These are phyloP conservation scores for Seira ritae DNA, from an alignment of 2,888 invertebrate genomes.

Conservation along the genomic window DNA sequence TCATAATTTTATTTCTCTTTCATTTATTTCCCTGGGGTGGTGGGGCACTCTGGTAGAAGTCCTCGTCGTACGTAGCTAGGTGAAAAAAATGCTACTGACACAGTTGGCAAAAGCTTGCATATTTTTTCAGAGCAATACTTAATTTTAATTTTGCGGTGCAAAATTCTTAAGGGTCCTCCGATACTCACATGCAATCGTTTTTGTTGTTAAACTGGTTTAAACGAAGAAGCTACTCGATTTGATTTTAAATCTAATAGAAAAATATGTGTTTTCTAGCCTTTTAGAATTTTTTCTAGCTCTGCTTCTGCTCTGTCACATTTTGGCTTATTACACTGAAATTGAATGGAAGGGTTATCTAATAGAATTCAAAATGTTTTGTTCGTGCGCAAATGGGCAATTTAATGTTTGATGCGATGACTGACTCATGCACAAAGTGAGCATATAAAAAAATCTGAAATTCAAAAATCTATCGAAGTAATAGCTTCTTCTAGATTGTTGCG, in stretches of 20 bases:
- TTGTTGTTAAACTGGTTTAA: background rate
- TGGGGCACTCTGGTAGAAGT: background rate
- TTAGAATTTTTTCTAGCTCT: too few relatives aligned
- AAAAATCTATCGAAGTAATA: background rate
- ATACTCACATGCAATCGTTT: too few relatives aligned
- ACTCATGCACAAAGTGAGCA: background rate
- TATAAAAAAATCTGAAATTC: background rate
- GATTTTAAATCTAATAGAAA: too few relatives aligned
- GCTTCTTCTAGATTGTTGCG: background rate
- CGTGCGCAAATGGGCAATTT: background rate
- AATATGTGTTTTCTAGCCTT: too few relatives aligned
- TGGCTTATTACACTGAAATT: too few relatives aligned
- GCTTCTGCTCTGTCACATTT: too few relatives aligned
- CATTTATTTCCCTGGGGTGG: slow-evolving; percentile 34
- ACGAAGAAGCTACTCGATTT: too few relatives aligned
- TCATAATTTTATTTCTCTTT: slow-evolving; percentile 34
- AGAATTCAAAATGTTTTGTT: background rate
- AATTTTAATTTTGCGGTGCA: too few relatives aligned
- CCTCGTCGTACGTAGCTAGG: too few relatives aligned
- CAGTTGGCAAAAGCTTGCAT: slow-evolving; percentile 46
- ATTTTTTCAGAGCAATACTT: background rate
- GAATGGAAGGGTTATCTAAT: background rate
- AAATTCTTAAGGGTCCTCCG: background rate
- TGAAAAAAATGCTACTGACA: slow-evolving; percentile 47
- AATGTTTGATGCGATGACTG: background rate